Percentiles rank a stretch among this genome's conserved stretches.
Evolutionary conservation across 2,888 invertebrate genomes (phyloP).

Genomic region (Diaperis boleti): DNA sequence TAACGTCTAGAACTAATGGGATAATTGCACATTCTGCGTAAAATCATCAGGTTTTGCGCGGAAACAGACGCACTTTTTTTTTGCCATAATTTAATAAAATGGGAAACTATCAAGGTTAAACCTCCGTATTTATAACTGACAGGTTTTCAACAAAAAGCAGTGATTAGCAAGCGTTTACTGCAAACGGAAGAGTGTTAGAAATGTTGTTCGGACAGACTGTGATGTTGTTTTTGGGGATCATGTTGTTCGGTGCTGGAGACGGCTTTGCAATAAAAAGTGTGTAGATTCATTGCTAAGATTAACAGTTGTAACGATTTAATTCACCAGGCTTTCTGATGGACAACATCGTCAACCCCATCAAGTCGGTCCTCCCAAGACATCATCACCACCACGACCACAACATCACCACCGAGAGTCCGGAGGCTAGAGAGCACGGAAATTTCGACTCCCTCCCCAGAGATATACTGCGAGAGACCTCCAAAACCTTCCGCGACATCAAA

Average conservation of each 20-base stretch:
- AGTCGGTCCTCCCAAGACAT: neutral
- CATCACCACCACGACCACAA: neutral
- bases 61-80: too few relatives aligned
- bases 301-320: neutral
- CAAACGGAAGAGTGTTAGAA: neutral
- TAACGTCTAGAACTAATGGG: too few relatives aligned
- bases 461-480: slow-evolving; percentile 2
- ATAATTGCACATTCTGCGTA: too few relatives aligned
- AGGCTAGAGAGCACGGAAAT: slow-evolving; percentile 15
- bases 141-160: neutral
- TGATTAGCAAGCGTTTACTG: neutral
- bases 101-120: neutral
- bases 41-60: too few relatives aligned
- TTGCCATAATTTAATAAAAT: neutral
- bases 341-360: neutral
- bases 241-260: neutral
- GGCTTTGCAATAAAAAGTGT: neutral
- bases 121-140: neutral
- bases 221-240: neutral
- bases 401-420: neutral
- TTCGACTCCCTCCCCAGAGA: slow-evolving; percentile 14
- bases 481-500: neutral
- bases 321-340: neutral
- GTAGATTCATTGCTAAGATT: neutral
- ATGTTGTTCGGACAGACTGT: neutral